Evolutionary conservation across 2,113 vertebrate species (phyloP).

Genomic region (Odontophorus gujanensis): DNA sequence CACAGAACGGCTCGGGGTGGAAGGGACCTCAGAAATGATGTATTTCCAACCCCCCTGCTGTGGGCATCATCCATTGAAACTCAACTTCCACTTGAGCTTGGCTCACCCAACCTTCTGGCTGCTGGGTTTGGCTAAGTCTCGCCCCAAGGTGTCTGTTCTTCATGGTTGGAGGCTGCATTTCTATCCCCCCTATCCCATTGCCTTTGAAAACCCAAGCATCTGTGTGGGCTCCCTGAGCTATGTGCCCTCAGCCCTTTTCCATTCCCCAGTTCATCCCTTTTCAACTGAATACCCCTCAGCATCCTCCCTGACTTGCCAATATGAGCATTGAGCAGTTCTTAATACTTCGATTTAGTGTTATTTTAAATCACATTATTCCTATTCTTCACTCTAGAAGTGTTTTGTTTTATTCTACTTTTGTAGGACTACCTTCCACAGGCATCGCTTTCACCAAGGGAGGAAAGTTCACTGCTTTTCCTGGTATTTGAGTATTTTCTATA

Average conservation of each 20-base stretch:
- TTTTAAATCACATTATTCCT: neutral
- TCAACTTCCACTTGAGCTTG: neutral
- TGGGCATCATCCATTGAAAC: neutral
- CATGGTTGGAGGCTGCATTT: fast-evolving
- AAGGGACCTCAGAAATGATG: neutral
- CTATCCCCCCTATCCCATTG: neutral
- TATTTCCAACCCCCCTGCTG: too few relatives aligned
- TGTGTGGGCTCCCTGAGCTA: fast-evolving
- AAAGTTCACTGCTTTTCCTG: neutral
- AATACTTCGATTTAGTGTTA: neutral
- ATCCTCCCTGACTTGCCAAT: neutral
- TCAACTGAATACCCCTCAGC: neutral
- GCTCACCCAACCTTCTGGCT: neutral
- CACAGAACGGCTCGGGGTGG: neutral
- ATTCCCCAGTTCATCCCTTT: neutral
- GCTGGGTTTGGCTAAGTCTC: neutral
- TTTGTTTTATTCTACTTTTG: neutral
- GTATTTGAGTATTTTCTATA: neutral
- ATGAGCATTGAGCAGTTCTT: neutral
- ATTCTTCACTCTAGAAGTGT: neutral
- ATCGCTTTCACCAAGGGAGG: neutral
- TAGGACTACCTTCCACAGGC: neutral
- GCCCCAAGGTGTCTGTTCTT: neutral
- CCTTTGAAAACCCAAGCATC: neutral
- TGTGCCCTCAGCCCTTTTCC: neutral